Evolutionary conservation across 2,797 vertebrate species (phyloP).

Genomic region (Rhincodon typus): DNA sequence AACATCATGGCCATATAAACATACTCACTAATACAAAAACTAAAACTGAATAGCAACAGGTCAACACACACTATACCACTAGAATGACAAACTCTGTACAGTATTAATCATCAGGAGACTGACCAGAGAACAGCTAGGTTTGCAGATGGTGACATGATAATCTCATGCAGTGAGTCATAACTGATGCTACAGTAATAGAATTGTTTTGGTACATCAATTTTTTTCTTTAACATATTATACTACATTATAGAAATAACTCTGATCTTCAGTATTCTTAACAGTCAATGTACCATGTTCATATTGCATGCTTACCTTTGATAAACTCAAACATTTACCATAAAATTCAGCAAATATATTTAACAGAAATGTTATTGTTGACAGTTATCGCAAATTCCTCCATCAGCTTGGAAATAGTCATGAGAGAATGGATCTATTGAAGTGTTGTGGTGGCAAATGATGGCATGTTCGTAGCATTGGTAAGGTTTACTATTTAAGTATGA

Average conservation of each 20-base stretch:
- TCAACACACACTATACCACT: background rate
- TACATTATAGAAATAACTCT: background rate
- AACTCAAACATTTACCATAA: background rate
- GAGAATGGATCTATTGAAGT: constrained; percentile 64
- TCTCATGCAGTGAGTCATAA: background rate
- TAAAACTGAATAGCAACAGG: background rate
- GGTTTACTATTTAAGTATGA: constrained; percentile 72
- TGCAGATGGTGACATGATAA: background rate
- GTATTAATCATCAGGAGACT: background rate
- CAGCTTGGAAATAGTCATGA: constrained; percentile 65
- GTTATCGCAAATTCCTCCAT: constrained; percentile 76
- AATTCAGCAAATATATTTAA: constrained; percentile 51
- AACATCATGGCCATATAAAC: background rate
- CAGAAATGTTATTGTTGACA: constrained; percentile 77
- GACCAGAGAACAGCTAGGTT: background rate
- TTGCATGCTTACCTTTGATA: background rate
- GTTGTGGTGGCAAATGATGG: constrained; percentile 77
- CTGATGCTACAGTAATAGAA: background rate
- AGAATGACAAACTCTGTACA: background rate
- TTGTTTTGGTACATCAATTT: background rate
- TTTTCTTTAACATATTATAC: background rate
- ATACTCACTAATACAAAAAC: background rate
- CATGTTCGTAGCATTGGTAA: constrained; percentile 73
- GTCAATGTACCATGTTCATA: background rate
- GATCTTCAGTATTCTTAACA: background rate